A percentile compares a stretch with the other conserved stretches of the same genome.
phyloP scores from a whole-genome alignment of 2,888 invertebrate species.

The Tenthredo amoena region DNA sequence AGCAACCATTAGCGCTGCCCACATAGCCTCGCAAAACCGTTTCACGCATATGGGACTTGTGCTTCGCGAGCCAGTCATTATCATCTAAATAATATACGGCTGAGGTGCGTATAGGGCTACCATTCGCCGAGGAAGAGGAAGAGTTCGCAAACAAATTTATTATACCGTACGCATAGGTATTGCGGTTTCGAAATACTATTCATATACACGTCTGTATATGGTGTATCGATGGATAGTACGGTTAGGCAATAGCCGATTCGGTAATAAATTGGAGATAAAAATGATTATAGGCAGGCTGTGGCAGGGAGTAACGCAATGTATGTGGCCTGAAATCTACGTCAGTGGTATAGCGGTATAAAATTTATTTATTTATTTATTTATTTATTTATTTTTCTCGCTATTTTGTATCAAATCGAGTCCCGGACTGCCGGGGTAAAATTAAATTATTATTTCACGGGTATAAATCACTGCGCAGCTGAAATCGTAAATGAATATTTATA shows the following conservation, averaged over 20 bases:
- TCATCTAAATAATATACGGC: conserved; percentile 55
- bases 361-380: conserved; percentile 72
- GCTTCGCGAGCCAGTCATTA: conserved; percentile 54
- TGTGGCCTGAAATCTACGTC: conserved; percentile 68
- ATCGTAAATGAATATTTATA: conserved; percentile 78
- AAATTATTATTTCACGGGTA: conserved; percentile 77
- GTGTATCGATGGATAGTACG: neutral
- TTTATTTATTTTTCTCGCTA: conserved; percentile 77
- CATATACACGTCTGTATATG: neutral
- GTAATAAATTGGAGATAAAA: conserved; percentile 51
- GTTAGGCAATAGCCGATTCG: conserved; percentile 8
- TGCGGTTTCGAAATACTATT: neutral
- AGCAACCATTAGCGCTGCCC: conserved; percentile 75
- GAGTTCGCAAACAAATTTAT: conserved; percentile 4
- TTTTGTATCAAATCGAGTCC: conserved; percentile 39
- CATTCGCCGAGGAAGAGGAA: neutral
- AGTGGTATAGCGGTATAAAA: conserved; percentile 58
- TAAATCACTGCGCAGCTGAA: conserved; percentile 74
- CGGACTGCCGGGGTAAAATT: conserved; percentile 70
- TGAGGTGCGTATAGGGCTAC: conserved; percentile 55
- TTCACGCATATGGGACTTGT: conserved; percentile 72
- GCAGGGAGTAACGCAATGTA: conserved; percentile 42
- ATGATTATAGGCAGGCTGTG: conserved; percentile 36
- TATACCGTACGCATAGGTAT: neutral
- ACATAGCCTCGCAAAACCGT: conserved; percentile 68